Percentiles rank a stretch among this genome's conserved stretches.
phyloP scores from a whole-genome alignment of 2,888 invertebrate species.

The Napeogenes inachia region DNA sequence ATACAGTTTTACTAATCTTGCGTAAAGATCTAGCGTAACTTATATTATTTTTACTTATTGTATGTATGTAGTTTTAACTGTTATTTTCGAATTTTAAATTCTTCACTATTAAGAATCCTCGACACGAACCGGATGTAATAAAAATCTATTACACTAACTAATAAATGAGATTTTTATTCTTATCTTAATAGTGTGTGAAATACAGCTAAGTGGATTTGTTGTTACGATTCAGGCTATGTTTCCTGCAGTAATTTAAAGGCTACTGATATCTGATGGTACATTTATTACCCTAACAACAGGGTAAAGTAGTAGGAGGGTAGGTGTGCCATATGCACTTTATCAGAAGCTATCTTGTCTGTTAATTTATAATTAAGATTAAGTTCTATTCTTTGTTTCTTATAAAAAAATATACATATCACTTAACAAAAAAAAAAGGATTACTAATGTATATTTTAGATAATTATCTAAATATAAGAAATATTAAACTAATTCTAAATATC shows the following conservation, averaged over 20 bases:
- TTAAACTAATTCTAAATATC: too few species aligned
- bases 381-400: too few species aligned
- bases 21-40: too few species aligned
- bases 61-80: too few species aligned
- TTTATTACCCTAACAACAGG: slow-evolving; percentile 69
- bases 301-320: slow-evolving; percentile 37
- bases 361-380: slow-evolving; percentile 53
- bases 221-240: slow-evolving; percentile 59
- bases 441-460: too few species aligned
- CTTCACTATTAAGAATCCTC: slow-evolving; percentile 7
- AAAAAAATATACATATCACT: too few species aligned
- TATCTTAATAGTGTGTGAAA: slow-evolving; percentile 53
- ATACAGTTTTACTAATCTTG: too few species aligned
- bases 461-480: too few species aligned
- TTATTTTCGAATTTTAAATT: not conserved
- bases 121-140: slow-evolving; percentile 45
- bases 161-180: slow-evolving; percentile 31
- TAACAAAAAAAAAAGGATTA: too few species aligned
- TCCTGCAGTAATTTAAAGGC: slow-evolving; percentile 73
- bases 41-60: too few species aligned
- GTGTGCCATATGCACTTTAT: slow-evolving; percentile 62
- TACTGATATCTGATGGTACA: slow-evolving; percentile 64
- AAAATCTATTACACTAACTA: slow-evolving; percentile 59
- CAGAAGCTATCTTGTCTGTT: slow-evolving; percentile 63
- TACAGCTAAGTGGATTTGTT: slow-evolving; percentile 66